Percentiles rank a stretch among this genome's conserved stretches.
Evolutionary conservation across 2,888 invertebrate species (phyloP).

Genomic region (Mechanitis messenoides): DNA sequence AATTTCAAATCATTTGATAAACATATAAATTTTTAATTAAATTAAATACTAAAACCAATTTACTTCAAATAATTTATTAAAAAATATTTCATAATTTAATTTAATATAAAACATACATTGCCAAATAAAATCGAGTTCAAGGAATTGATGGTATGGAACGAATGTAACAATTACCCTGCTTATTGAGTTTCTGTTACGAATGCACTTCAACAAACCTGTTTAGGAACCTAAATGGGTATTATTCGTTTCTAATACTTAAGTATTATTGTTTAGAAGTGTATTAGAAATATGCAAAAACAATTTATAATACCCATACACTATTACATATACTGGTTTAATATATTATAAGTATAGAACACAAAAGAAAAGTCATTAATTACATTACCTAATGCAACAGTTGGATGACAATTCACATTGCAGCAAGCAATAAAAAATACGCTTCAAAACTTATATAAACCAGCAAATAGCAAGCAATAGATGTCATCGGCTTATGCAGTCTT

Average conservation of each 20-base stretch:
- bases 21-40: too few species aligned
- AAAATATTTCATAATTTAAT: not conserved
- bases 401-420: slow-evolving; percentile 1
- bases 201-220: slow-evolving; percentile 32
- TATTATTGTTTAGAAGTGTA: slow-evolving; percentile 4
- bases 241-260: slow-evolving; percentile 16
- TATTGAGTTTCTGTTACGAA: slow-evolving; percentile 40
- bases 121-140: slow-evolving; percentile 26
- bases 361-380: too few species aligned
- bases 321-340: not conserved
- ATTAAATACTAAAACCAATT: too few species aligned
- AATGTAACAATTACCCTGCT: slow-evolving; percentile 59
- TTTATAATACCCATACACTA: slow-evolving; percentile 2
- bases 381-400: not conserved
- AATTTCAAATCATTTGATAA: too few species aligned
- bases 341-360: too few species aligned
- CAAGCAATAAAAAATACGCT: not conserved
- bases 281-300: not conserved
- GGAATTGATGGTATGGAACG: slow-evolving; percentile 66
- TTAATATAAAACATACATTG: slow-evolving; percentile 13
- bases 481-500: slow-evolving; percentile 18
- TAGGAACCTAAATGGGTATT: slow-evolving; percentile 23
- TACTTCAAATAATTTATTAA: not conserved
- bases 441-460: slow-evolving; percentile 18
- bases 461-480: slow-evolving; percentile 9